Evolutionary conservation across 1,140 invertebrate genomes (phyloP), one percentile per base, ranked within the genome.

Genomic region (Mamestra configurata): DNA sequence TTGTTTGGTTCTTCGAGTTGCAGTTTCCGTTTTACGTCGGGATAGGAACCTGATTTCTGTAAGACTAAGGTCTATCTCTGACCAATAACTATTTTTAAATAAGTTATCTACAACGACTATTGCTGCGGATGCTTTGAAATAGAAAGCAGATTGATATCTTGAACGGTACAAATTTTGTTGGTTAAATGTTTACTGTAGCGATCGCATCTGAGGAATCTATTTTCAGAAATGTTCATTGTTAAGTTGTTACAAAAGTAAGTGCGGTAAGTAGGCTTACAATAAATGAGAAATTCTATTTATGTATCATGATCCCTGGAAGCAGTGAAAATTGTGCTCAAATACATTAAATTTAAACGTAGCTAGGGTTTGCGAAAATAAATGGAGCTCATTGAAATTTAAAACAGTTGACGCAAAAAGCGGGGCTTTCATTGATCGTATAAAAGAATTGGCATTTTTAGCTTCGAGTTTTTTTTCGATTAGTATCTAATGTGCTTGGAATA

Each of bases 271-370:
- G 43, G 43, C 15, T 49, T 49, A n/a, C 4, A n/a, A 49, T n/a
- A 49, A 49, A n/a, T 49, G 1, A 49, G 43, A n/a, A 43, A 49
- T 49, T 59, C 55, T 59, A 59, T 59, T 59, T 59, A 27, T 59
- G 27, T 4, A 24, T 59, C 10, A 11, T 57, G 53, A 22, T 11
- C 53, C 13, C 6, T 37, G 40, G 2, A 8, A n/a, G n/a, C n/a
- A n/a, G n/a, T 49, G n/a, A 13, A 0, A 0, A 49, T 49, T 49
- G 43, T n/a, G 13, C 13, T 15, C 5, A 10, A 55, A 55, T 55
- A 22, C 1, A 55, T 22, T 55, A 51, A 5, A 51, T 55, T 55
- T 18, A 55, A 15, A 57, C 8, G 27, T 61, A 18, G 1, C 18
- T n/a, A 13, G 22, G 7, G 13, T 4, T 4, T 5, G 6, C 31